Percentiles rank a stretch among this genome's conserved stretches.
phyloP scores from a whole-genome alignment of 2,797 vertebrate species.

The Syngnathus acus region DNA sequence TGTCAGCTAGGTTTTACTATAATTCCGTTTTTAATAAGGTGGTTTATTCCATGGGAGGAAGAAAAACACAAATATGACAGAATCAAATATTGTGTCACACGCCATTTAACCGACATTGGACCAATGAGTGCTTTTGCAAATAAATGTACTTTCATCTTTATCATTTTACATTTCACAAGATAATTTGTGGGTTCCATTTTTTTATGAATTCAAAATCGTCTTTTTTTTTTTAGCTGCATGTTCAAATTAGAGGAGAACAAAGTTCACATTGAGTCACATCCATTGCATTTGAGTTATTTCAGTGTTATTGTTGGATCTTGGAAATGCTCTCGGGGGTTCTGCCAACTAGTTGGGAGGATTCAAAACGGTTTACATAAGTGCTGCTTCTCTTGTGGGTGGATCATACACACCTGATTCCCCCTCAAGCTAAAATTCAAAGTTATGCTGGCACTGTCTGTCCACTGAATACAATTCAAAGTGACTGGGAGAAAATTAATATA shows the following conservation, averaged over 20 bases:
- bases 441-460: constrained; percentile 3
- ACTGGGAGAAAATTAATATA: not conserved
- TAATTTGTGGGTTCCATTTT: no score
- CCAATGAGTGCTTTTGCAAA: no score
- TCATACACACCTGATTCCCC: not conserved
- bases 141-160: no score
- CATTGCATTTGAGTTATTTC: no score
- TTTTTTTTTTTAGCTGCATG: not conserved
- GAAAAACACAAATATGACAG: no score
- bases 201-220: not conserved
- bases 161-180: no score
- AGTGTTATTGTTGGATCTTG: no score
- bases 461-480: not conserved
- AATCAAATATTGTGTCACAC: no score
- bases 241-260: not conserved
- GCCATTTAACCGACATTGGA: no score
- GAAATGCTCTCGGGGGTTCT: no score
- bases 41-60: not conserved
- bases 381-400: not conserved
- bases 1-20: not conserved
- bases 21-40: not conserved
- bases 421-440: not conserved
- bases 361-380: not conserved
- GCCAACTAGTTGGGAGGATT: no score
- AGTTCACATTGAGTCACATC: no score